Percentiles rank a stretch among this genome's conserved stretches.
phyloP scores from a whole-genome alignment of 2,113 vertebrate species.

The Struthidea cinerea region DNA sequence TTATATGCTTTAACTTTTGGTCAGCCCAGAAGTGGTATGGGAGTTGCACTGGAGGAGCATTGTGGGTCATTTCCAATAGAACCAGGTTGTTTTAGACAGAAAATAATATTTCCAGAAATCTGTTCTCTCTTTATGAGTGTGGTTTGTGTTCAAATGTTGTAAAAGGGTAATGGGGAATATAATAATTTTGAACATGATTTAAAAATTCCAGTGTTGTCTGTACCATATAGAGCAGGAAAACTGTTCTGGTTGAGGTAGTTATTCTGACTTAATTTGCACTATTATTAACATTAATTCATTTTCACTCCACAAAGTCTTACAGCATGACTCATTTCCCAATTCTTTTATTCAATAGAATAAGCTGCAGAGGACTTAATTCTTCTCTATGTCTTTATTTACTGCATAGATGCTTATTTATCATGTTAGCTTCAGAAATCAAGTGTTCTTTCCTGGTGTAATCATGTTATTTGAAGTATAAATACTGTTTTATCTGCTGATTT shows the following conservation, averaged over 20 bases:
- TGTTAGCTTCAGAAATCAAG: background rate
- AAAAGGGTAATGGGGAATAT: background rate
- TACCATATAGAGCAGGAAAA: background rate
- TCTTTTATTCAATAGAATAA: background rate
- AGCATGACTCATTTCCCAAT: background rate
- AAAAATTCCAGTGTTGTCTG: rapidly evolving
- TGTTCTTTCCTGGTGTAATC: background rate
- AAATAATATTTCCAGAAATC: background rate
- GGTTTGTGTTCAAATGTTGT: background rate
- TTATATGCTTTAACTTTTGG: background rate
- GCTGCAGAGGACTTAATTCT: background rate
- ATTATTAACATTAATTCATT: background rate
- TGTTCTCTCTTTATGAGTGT: background rate
- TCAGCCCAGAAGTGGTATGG: background rate
- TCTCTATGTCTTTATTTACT: background rate
- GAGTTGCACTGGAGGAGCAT: background rate
- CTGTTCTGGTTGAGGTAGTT: background rate
- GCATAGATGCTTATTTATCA: background rate
- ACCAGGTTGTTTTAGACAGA: background rate
- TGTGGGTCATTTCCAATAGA: background rate
- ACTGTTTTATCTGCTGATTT: background rate
- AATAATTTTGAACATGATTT: background rate
- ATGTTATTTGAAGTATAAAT: background rate
- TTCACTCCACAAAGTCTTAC: background rate
- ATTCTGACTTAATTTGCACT: background rate